Evolutionary conservation across 1,140 invertebrate genomes (phyloP).

Genomic region (Catajapyx aquilonaris): DNA sequence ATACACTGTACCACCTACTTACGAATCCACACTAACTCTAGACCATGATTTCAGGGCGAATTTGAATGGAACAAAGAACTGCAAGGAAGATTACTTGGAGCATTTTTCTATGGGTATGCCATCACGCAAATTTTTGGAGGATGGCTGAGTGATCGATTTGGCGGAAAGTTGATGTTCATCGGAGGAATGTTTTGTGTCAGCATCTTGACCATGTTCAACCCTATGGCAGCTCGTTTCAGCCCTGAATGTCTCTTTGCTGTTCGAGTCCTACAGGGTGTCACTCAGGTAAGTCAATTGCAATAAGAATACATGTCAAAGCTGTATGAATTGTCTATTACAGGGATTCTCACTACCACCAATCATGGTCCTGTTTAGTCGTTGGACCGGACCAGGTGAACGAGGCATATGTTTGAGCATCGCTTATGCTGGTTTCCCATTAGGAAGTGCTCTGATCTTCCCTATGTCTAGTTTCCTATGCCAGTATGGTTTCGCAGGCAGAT

Average conservation of each 20-base stretch:
- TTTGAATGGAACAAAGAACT: constrained; percentile 18
- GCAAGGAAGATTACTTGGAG: constrained; percentile 20
- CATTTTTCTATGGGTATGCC: constrained; percentile 23
- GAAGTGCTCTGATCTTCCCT: constrained; percentile 20
- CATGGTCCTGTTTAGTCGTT: constrained; percentile 28
- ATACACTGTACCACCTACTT: too few species aligned
- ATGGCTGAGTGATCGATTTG: constrained; percentile 19
- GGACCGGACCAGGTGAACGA: constrained; percentile 27
- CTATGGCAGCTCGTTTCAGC: constrained; percentile 19
- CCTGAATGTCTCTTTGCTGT: constrained; percentile 19
- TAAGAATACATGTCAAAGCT: background rate
- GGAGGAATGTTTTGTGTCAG: constrained; percentile 17
- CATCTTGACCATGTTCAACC: constrained; percentile 20
- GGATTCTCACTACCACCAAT: constrained; percentile 30
- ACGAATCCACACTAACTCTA: background rate
- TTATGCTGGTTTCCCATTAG: constrained; percentile 20
- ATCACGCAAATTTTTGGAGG: constrained; percentile 25
- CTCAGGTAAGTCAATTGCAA: constrained; percentile 13
- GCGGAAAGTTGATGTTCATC: constrained; percentile 19
- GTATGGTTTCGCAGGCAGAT: constrained; percentile 20
- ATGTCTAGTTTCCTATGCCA: constrained; percentile 20
- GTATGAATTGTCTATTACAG: constrained; percentile 13
- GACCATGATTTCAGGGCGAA: constrained; percentile 9
- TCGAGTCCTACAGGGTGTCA: constrained; percentile 21
- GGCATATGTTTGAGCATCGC: constrained; percentile 19